Conservation (phyloP, 2,113 vertebrate species). For the Chrysochloris asiatica region DNA sequence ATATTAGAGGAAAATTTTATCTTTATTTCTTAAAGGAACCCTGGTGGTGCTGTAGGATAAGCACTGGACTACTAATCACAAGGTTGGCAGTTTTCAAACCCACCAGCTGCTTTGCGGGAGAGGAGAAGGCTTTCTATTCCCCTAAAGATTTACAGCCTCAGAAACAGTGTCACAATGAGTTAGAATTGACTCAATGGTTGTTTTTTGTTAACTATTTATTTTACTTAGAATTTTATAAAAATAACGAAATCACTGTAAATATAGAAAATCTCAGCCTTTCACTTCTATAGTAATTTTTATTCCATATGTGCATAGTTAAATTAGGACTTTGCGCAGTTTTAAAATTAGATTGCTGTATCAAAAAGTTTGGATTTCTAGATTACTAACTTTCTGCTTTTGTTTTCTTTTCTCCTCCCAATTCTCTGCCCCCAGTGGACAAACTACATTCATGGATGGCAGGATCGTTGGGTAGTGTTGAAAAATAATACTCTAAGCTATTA, state of each 20-base stretch:
- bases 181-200: no score
- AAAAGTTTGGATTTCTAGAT: slow-evolving; percentile 60
- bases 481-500: slow-evolving; percentile 97
- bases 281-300: slow-evolving; percentile 23
- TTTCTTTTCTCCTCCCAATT: slow-evolving; percentile 71
- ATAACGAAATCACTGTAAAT: neutral
- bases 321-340: slow-evolving; percentile 22
- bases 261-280: slow-evolving; percentile 18
- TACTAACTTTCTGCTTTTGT: slow-evolving; percentile 54
- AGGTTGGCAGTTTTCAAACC: no score
- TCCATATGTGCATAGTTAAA: slow-evolving; percentile 20
- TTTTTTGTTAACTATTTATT: neutral
- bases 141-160: no score
- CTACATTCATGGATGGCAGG: slow-evolving; percentile 99
- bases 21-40: no score
- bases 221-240: slow-evolving; percentile 32
- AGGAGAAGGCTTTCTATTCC: no score
- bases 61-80: no score
- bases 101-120: no score
- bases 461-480: slow-evolving; percentile 98
- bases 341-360: slow-evolving; percentile 46
- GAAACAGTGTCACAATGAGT: no score
- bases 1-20: slow-evolving; percentile 37
- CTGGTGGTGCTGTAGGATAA: no score
- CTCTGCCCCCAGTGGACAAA: slow-evolving; percentile 93